Conservation (phyloP, 2,797 vertebrate genomes). For the Acanthis flammea region DNA sequence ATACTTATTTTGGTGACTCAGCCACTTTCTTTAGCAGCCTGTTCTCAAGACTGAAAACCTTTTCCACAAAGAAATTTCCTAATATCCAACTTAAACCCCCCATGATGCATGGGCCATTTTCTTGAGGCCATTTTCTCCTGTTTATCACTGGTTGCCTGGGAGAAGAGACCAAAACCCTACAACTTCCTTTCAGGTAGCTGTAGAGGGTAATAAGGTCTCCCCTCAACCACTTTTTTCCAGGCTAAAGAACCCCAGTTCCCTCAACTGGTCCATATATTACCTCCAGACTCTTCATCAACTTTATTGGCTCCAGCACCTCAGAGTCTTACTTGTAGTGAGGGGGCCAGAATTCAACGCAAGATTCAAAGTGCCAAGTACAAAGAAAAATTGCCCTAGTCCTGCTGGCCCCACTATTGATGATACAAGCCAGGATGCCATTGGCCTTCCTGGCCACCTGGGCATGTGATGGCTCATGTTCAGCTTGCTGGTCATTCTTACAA, state of each 20-base stretch:
- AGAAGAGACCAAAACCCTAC: background rate
- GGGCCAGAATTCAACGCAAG: background rate
- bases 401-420: background rate
- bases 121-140: background rate
- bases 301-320: background rate
- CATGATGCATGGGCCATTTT: background rate
- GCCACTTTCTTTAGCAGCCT: background rate
- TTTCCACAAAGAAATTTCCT: background rate
- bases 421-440: background rate
- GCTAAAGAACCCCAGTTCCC: background rate
- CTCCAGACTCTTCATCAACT: background rate
- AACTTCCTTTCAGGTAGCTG: background rate
- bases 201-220: background rate
- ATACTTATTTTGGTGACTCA: background rate
- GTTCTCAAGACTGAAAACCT: background rate
- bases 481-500: background rate
- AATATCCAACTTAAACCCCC: rapidly evolving
- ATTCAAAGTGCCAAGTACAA: background rate
- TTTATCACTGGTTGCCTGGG: background rate
- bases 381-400: background rate
- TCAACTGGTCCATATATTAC: background rate
- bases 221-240: background rate
- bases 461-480: background rate
- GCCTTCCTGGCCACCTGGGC: background rate
- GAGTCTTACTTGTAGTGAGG: background rate